Conservation (phyloP, 1,140 invertebrate species). For the Mylabris phalerata region DNA sequence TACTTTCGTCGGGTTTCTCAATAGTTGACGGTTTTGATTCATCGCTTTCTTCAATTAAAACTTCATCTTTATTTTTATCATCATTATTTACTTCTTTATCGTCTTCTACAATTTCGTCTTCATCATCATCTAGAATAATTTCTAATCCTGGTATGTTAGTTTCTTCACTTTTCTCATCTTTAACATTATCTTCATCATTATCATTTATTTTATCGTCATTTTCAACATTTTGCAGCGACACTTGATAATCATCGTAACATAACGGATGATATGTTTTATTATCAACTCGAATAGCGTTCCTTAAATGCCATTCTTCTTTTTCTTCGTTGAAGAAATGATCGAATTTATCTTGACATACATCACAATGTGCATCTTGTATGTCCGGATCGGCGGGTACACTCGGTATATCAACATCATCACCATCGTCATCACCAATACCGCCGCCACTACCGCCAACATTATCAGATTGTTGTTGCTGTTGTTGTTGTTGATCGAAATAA, state of each 20-base stretch:
- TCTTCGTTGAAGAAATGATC: slow-evolving; percentile 94
- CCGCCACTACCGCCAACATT: no score
- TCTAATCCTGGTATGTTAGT: slow-evolving; percentile 31
- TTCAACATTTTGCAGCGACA: slow-evolving; percentile 31
- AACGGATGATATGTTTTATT: slow-evolving; percentile 82
- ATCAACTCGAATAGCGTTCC: slow-evolving; percentile 71
- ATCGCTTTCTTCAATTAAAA: slow-evolving; percentile 29
- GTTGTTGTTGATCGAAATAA: slow-evolving; percentile 74
- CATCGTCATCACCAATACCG: slow-evolving; percentile 37
- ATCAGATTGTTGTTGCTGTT: slow-evolving; percentile 42
- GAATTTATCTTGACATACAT: slow-evolving; percentile 85
- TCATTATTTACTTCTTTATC: slow-evolving; percentile 22
- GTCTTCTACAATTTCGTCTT: slow-evolving; percentile 29
- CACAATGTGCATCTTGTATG: slow-evolving; percentile 60
- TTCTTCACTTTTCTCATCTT: slow-evolving; percentile 14
- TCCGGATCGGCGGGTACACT: slow-evolving; percentile 55
- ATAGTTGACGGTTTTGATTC: slow-evolving; percentile 21
- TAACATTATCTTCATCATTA: slow-evolving; percentile 2
- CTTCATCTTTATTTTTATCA: slow-evolving; percentile 20
- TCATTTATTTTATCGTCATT: slow-evolving; percentile 19
- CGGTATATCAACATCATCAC: slow-evolving; percentile 49
- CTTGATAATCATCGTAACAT: slow-evolving; percentile 85
- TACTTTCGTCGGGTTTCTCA: slow-evolving; percentile 31
- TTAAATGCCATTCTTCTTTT: slow-evolving; percentile 90
- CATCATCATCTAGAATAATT: slow-evolving; percentile 38